A percentile compares a stretch with the other conserved stretches of the same genome.
Evolutionary conservation across 2,113 vertebrate species (phyloP).

Genomic region (Cyprinodon variegatus): DNA sequence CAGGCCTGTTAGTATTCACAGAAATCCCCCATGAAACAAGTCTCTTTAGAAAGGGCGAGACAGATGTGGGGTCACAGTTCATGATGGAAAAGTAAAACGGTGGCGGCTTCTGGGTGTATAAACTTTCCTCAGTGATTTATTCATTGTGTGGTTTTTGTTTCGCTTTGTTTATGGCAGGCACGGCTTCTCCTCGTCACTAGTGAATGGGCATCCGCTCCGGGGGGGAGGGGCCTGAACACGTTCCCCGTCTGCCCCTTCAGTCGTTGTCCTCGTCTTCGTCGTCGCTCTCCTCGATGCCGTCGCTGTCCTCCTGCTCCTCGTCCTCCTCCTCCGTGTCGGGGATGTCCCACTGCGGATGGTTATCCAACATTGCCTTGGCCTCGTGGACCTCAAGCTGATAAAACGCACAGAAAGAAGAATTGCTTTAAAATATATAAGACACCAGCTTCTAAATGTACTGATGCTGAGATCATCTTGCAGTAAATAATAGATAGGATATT

Average conservation of each 20-base stretch:
- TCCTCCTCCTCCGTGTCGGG: conserved; percentile 94
- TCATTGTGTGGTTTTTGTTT: conserved; percentile 15
- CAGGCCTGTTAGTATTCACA: conserved; percentile 71
- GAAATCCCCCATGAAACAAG: conserved; percentile 59
- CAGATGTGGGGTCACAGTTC: conserved; percentile 44
- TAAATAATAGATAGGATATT: no score
- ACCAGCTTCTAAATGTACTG: neutral
- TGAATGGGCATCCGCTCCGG: conserved; percentile 34
- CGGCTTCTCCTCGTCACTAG: conserved; percentile 37
- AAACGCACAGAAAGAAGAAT: neutral
- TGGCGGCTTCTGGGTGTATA: conserved; percentile 51
- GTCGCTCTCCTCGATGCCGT: conserved; percentile 98
- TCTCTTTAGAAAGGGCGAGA: conserved; percentile 67
- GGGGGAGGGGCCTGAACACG: conserved; percentile 26
- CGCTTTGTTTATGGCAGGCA: conserved; percentile 26
- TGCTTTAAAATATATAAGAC: neutral
- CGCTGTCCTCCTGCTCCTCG: conserved; percentile 98
- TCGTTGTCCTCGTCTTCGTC: conserved; percentile 96
- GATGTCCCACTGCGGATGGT: conserved; percentile 98
- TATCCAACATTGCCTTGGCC: conserved; percentile 96
- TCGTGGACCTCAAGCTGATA: conserved; percentile 95
- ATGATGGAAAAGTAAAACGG: conserved; percentile 45
- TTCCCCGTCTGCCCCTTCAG: conserved; percentile 63
- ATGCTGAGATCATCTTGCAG: no score
- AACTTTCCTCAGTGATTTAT: conserved; percentile 48